These are phyloP conservation scores for Tortrix viridana DNA, from an alignment of 2,888 invertebrate species.

Conservation along the genomic window DNA sequence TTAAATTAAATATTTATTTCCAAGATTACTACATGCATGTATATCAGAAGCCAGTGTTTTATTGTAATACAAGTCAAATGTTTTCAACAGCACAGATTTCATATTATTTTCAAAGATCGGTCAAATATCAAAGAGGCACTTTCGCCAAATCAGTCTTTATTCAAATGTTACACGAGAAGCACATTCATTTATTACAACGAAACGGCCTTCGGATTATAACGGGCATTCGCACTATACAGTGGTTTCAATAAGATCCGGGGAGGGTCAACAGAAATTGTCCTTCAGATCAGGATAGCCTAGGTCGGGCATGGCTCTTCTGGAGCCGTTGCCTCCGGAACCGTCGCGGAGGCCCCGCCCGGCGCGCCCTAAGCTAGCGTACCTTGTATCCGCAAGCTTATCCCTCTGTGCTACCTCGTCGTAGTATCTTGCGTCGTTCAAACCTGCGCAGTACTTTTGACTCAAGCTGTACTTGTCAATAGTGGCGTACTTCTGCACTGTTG, in stretches of 20 bases:
- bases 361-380: conserved; percentile 79
- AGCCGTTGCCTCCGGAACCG: conserved; percentile 71
- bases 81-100: conserved; percentile 3
- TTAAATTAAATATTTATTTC: background rate
- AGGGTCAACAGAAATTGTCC: conserved; percentile 90
- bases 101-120: conserved; percentile 47
- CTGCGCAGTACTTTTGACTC: conserved; percentile 82
- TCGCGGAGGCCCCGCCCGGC: conserved; percentile 72
- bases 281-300: conserved; percentile 85
- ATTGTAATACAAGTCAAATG: conserved; percentile 8
- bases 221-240: conserved; percentile 62
- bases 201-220: conserved; percentile 48
- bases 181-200: conserved; percentile 47
- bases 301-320: conserved; percentile 76
- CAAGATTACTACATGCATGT: too few relatives aligned
- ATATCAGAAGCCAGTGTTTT: conserved; percentile 3
- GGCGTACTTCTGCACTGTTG: conserved; percentile 81
- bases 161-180: conserved; percentile 60
- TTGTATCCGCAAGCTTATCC: conserved; percentile 79
- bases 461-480: conserved; percentile 82
- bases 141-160: conserved; percentile 79
- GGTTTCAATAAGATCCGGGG: conserved; percentile 77
- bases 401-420: conserved; percentile 81
- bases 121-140: conserved; percentile 66
- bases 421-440: conserved; percentile 80